phyloP scores from a whole-genome alignment of 2,113 vertebrate species.

The Mustelus asterias region DNA sequence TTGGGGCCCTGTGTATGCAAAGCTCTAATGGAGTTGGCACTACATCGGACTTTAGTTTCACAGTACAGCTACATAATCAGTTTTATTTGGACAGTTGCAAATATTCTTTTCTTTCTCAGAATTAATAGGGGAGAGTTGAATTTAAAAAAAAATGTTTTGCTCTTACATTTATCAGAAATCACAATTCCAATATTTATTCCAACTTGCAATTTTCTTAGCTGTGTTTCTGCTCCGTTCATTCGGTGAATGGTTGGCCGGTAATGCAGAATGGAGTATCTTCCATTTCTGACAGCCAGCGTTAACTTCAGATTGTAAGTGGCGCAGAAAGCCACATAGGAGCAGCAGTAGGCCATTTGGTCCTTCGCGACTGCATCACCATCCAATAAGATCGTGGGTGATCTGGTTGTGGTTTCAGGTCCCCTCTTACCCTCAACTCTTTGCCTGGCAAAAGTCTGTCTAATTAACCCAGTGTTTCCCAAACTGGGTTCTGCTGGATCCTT shows the following conservation, averaged over 20 bases:
- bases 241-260: not conserved
- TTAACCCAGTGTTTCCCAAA: too few species aligned
- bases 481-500: too few species aligned
- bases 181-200: not conserved
- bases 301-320: not conserved
- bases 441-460: too few species aligned
- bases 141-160: not conserved
- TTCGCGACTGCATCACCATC: too few species aligned
- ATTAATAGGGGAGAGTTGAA: not conserved
- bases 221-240: not conserved
- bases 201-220: not conserved
- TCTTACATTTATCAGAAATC: not conserved
- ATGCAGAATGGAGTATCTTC: not conserved
- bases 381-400: too few species aligned
- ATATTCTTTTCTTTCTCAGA: not conserved
- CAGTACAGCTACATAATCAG: not conserved
- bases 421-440: too few species aligned
- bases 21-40: not conserved
- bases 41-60: not conserved
- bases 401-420: too few species aligned
- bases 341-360: too few species aligned
- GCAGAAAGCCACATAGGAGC: not conserved
- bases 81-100: not conserved
- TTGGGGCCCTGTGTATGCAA: not conserved
- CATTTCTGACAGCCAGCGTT: not conserved